These are phyloP conservation scores for Drosophila leontia DNA, from an alignment of 1,140 invertebrate genomes.

Conservation along the genomic window DNA sequence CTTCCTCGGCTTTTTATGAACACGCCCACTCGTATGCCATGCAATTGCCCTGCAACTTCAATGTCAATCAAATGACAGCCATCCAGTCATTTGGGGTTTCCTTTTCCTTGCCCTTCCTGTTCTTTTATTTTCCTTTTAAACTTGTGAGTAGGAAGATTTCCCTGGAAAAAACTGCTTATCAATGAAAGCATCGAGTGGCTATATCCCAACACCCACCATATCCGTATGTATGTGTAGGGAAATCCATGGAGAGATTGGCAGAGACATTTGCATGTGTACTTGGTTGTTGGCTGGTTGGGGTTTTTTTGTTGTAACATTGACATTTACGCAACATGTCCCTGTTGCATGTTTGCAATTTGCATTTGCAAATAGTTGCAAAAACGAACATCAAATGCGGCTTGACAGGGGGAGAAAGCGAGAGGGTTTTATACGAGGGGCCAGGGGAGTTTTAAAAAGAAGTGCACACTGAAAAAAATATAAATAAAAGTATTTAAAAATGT, in stretches of 20 bases:
- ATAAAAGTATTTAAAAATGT: background rate
- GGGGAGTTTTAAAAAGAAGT: background rate
- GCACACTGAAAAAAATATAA: slow-evolving; percentile 3
- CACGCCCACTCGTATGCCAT: slow-evolving; percentile 41
- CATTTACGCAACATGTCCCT: slow-evolving; percentile 83
- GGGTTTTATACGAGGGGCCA: background rate
- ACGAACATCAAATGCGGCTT: slow-evolving; percentile 80
- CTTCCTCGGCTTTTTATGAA: slow-evolving; percentile 13
- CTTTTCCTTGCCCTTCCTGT: slow-evolving; percentile 7
- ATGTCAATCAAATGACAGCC: slow-evolving; percentile 49
- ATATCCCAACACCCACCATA: slow-evolving; percentile 18
- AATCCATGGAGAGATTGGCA: slow-evolving; percentile 32
- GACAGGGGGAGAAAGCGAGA: slow-evolving; percentile 13
- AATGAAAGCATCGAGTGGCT: slow-evolving; percentile 51
- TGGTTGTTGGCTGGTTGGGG: slow-evolving; percentile 29
- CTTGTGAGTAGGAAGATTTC: background rate
- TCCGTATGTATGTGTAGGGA: background rate
- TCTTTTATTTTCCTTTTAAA: slow-evolving; percentile 36
- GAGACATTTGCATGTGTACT: slow-evolving; percentile 58
- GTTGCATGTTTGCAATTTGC: slow-evolving; percentile 83
- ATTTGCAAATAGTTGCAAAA: slow-evolving; percentile 84
- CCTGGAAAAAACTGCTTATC: slow-evolving; percentile 45
- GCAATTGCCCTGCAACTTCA: slow-evolving; percentile 45
- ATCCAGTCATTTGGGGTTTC: slow-evolving; percentile 20
- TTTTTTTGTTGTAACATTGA: slow-evolving; percentile 59